A percentile compares a stretch with the other conserved stretches of the same genome.
Conservation (phyloP, 1,140 invertebrate species). For the Drosophila kikkawai region DNA sequence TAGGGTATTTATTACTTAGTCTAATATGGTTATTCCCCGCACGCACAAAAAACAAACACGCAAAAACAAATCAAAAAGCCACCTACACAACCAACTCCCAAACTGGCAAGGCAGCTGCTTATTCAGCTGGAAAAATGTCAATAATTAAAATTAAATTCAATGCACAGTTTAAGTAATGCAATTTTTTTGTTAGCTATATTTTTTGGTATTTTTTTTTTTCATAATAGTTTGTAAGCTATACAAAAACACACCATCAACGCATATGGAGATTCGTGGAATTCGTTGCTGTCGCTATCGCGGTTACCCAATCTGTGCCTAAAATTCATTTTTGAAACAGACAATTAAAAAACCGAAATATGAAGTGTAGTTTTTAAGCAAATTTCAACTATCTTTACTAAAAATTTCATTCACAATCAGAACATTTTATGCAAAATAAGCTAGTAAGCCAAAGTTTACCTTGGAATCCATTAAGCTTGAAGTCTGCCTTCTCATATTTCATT, state of each 20-base stretch:
- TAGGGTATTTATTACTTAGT: conserved; percentile 56
- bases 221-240: conserved; percentile 25
- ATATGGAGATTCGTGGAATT: conserved; percentile 84
- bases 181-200: conserved; percentile 39
- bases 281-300: conserved; percentile 85
- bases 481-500: conserved; percentile 67
- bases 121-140: conserved; percentile 13
- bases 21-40: conserved; percentile 57
- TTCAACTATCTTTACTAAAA: conserved; percentile 54
- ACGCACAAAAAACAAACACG: conserved; percentile 44
- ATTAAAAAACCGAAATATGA: conserved; percentile 29
- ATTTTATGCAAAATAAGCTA: conserved; percentile 16
- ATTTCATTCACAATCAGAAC: conserved; percentile 58
- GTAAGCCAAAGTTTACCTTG: conserved; percentile 22
- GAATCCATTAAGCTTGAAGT: conserved; percentile 65
- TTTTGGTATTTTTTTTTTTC: conserved; percentile 23
- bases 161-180: conserved; percentile 47
- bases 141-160: conserved; percentile 13
- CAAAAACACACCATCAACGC: conserved; percentile 50
- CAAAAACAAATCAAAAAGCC: conserved; percentile 46
- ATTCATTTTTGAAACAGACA: conserved; percentile 67
- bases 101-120: conserved; percentile 14
- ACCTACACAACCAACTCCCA: conserved; percentile 58
- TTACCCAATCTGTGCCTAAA: conserved; percentile 85
- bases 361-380: conserved; percentile 56